Percentiles rank a stretch among this genome's conserved stretches.
phyloP scores from a whole-genome alignment of 2,888 invertebrate species.

The Frankliniella fusca region DNA sequence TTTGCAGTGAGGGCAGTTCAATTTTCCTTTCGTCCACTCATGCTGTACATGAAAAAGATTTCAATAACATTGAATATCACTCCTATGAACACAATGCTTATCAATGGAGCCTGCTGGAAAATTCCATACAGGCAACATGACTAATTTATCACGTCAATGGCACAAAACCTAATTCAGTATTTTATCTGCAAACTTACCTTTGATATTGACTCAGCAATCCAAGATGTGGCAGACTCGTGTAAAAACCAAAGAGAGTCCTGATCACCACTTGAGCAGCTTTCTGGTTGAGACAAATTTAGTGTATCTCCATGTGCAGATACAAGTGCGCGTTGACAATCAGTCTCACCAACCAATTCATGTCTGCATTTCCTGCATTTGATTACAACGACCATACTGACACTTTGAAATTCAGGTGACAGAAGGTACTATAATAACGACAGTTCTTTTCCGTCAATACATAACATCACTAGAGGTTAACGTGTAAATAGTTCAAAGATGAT shows the following conservation, averaged over 20 bases:
- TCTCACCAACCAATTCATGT: slow-evolving; percentile 33
- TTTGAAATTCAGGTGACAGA: not conserved
- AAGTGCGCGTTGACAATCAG: slow-evolving; percentile 32
- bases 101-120: not conserved
- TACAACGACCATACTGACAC: not conserved
- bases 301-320: slow-evolving; percentile 37
- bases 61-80: not conserved
- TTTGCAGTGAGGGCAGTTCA: slow-evolving; percentile 59
- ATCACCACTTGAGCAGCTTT: slow-evolving; percentile 37
- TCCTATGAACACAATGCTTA: not conserved
- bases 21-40: slow-evolving; percentile 63
- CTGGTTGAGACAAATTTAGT: slow-evolving; percentile 34
- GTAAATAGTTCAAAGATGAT: not conserved
- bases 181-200: slow-evolving; percentile 43
- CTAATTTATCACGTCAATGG: not conserved
- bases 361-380: slow-evolving; percentile 41
- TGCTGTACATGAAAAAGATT: slow-evolving; percentile 39
- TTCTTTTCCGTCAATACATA: no score
- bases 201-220: slow-evolving; percentile 55
- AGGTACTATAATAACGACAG: not conserved
- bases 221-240: slow-evolving; percentile 57
- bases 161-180: not conserved
- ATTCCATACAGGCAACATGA: not conserved
- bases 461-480: not conserved
- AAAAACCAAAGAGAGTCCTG: slow-evolving; percentile 49